Conservation (phyloP, 1,140 invertebrate species). For the Aphaenogaster ashmeadi region DNA sequence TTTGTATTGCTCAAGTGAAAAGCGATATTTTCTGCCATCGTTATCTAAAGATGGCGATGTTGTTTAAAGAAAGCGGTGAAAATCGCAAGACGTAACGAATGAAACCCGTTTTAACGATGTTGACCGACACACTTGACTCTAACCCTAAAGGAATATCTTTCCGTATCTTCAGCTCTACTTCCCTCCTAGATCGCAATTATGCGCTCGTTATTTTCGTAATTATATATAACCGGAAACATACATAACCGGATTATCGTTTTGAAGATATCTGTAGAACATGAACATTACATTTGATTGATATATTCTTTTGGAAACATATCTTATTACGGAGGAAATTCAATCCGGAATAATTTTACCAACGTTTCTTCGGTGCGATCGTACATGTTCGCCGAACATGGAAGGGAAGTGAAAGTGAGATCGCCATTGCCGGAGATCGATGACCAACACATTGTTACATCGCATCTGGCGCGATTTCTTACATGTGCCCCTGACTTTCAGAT, state of each 20-base stretch:
- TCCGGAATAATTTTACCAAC: neutral
- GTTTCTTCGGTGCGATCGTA: conserved; percentile 21
- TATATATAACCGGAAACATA: neutral
- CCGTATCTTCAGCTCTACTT: neutral
- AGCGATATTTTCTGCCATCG: conserved; percentile 18
- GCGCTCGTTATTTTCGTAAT: neutral
- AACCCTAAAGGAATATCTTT: conserved; percentile 59
- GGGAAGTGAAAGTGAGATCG: conserved; percentile 82
- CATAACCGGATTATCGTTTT: neutral
- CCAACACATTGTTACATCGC: conserved; percentile 65
- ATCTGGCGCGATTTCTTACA: conserved; percentile 41
- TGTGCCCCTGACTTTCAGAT: conserved; percentile 79
- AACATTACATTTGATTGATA: neutral
- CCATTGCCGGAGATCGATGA: conserved; percentile 76
- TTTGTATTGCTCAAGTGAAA: neutral
- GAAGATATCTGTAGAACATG: neutral
- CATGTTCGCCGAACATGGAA: neutral
- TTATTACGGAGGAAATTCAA: conserved; percentile 9
- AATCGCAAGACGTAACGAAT: conserved; percentile 67
- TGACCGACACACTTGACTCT: conserved; percentile 34
- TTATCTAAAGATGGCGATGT: neutral
- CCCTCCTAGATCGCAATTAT: conserved; percentile 40
- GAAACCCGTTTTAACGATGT: conserved; percentile 76
- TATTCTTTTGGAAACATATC: neutral
- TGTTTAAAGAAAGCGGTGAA: conserved; percentile 81